Conservation (phyloP, 23 tunicate species). For the Diplosoma virens region DNA sequence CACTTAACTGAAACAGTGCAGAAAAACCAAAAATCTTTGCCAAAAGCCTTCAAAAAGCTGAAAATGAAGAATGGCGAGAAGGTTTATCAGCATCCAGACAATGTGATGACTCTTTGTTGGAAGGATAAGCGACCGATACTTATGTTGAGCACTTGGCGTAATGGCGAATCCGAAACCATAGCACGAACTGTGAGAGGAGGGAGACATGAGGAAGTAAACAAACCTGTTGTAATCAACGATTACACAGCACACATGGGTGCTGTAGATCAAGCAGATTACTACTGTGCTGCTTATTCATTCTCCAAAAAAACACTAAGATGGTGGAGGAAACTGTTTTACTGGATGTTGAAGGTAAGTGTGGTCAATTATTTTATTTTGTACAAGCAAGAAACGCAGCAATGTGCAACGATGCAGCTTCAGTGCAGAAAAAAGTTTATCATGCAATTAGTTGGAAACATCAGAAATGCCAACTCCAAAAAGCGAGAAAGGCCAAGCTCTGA, state of each 20-base stretch:
- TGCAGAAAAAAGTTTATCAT: conserved; percentile 3
- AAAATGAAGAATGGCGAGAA: neutral
- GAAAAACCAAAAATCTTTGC: neutral
- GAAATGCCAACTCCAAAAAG: neutral
- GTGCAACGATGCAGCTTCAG: no score
- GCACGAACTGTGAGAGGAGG: neutral
- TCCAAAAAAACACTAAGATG: conserved; percentile 13
- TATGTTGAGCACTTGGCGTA: conserved; percentile 16
- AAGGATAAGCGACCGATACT: conserved; percentile 9
- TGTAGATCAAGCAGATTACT: conserved; percentile 2
- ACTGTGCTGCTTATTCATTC: conserved; percentile 9
- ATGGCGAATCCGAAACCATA: neutral
- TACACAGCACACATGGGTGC: conserved; percentile 16
- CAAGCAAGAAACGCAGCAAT: neutral
- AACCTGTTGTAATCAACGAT: conserved; percentile 12
- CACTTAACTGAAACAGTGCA: conserved; percentile 9
- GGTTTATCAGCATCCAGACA: conserved; percentile 18
- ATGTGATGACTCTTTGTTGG: conserved; percentile 17
- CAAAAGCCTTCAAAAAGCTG: neutral
- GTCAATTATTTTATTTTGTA: conserved; percentile 1
- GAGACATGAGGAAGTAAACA: neutral
- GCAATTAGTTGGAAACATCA: conserved; percentile 7
- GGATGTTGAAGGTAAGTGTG: conserved; percentile 7
- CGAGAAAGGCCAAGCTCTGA: conserved; percentile 5
- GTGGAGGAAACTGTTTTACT: conserved; percentile 24